A percentile compares a stretch with the other conserved stretches of the same genome.
phyloP scores from a whole-genome alignment of 2,797 vertebrate genomes.

The Cygnus olor region DNA sequence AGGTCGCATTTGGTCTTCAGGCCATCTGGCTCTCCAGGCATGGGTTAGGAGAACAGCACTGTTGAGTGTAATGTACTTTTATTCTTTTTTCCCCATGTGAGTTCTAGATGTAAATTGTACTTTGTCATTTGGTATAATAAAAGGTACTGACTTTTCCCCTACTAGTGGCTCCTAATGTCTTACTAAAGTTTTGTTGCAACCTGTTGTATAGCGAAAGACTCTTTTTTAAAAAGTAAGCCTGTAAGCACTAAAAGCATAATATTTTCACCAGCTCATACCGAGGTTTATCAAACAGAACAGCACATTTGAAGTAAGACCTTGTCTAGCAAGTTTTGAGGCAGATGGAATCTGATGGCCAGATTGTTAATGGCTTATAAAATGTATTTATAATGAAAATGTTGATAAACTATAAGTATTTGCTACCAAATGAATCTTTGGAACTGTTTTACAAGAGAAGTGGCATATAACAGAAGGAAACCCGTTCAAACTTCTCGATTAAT shows the following conservation, averaged over 20 bases:
- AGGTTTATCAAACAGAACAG: neutral
- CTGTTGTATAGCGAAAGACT: neutral
- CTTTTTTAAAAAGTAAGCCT: neutral
- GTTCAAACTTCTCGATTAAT: neutral
- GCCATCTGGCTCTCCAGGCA: neutral
- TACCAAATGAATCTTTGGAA: neutral
- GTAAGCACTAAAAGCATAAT: neutral
- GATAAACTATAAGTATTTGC: neutral
- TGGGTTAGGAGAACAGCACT: neutral
- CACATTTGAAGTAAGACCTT: neutral
- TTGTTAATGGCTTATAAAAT: neutral
- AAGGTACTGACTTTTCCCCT: neutral
- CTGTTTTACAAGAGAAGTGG: neutral
- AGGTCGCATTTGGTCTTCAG: neutral
- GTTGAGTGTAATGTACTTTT: neutral
- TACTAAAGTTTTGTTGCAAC: neutral
- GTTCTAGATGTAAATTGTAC: neutral
- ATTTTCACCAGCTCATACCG: neutral
- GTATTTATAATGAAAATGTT: neutral
- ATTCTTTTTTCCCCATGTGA: neutral
- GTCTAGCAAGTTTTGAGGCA: neutral
- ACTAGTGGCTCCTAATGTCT: neutral
- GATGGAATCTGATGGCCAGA: neutral
- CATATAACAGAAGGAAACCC: neutral
- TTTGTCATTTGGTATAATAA: neutral